Percentiles rank a stretch among this genome's conserved stretches.
Evolutionary conservation across 2,113 vertebrate species (phyloP).

Genomic region (Thalassarche chlororhynchos): DNA sequence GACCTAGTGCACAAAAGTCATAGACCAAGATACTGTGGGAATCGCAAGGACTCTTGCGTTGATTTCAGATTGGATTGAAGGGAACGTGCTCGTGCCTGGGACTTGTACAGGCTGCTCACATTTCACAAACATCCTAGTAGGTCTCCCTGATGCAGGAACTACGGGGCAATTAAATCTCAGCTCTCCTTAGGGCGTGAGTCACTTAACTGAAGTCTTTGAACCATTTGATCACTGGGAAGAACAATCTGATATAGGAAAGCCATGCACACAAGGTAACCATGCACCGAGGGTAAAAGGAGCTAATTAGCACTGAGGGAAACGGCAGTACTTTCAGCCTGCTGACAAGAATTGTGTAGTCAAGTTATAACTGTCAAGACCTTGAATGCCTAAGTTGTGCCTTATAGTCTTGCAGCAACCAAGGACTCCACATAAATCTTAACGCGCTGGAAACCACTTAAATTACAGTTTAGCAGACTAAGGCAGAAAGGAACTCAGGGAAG

Average conservation of each 20-base stretch:
- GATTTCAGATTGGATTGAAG: neutral
- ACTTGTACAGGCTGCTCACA: neutral
- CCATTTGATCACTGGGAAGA: neutral
- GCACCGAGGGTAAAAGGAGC: neutral
- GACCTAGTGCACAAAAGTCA: neutral
- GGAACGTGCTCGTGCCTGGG: neutral
- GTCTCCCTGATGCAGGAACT: neutral
- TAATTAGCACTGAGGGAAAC: neutral
- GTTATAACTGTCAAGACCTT: neutral
- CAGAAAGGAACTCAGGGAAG: neutral
- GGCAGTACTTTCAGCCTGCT: neutral
- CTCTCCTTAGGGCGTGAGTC: neutral
- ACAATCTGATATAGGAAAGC: neutral
- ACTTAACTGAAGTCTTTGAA: neutral
- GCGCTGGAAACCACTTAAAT: neutral
- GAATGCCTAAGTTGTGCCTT: neutral
- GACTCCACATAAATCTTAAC: neutral
- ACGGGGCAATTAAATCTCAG: neutral
- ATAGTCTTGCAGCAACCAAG: neutral
- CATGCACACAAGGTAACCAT: fast-evolving
- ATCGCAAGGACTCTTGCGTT: neutral
- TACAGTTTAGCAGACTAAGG: neutral
- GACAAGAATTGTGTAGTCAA: fast-evolving
- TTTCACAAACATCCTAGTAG: neutral
- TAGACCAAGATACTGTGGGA: neutral